phyloP scores from a whole-genome alignment of 2,113 vertebrate genomes.

The Rhizomys pruinosus region DNA sequence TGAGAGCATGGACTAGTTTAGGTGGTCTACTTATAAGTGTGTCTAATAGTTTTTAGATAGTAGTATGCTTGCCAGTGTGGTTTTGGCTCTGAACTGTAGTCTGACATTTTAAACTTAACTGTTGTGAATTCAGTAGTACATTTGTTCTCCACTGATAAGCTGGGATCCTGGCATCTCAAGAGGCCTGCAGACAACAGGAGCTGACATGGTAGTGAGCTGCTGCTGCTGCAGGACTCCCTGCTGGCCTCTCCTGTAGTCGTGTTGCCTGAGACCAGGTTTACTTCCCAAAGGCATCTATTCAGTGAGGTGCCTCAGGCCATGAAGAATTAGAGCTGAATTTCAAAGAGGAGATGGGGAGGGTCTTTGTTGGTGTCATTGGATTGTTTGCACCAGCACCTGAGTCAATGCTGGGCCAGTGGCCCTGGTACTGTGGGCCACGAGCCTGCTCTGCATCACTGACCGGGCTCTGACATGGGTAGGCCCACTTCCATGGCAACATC shows the following conservation, averaged over 20 bases:
- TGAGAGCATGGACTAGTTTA: rapidly evolving
- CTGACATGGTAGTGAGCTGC: rapidly evolving
- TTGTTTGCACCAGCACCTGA: conserved; percentile 65
- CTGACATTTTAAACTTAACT: background rate
- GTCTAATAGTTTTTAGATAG: rapidly evolving
- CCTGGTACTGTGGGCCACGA: background rate
- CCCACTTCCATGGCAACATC: background rate
- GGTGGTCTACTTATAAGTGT: rapidly evolving
- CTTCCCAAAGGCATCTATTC: background rate
- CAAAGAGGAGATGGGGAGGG: rapidly evolving
- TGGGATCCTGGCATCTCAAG: background rate
- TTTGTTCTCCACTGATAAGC: background rate
- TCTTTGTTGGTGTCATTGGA: conserved; percentile 18
- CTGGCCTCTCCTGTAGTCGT: background rate
- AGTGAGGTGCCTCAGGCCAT: background rate
- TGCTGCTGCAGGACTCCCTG: background rate
- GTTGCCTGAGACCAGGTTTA: background rate
- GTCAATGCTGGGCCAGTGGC: conserved; percentile 61
- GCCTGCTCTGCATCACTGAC: conserved; percentile 35
- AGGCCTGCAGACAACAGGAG: rapidly evolving
- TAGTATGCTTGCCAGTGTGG: background rate
- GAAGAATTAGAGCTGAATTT: background rate
- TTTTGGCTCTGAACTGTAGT: background rate
- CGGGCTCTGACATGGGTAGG: background rate
- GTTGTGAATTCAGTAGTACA: background rate